phyloP scores from a whole-genome alignment of 2,797 vertebrate genomes.

The Limosa lapponica region DNA sequence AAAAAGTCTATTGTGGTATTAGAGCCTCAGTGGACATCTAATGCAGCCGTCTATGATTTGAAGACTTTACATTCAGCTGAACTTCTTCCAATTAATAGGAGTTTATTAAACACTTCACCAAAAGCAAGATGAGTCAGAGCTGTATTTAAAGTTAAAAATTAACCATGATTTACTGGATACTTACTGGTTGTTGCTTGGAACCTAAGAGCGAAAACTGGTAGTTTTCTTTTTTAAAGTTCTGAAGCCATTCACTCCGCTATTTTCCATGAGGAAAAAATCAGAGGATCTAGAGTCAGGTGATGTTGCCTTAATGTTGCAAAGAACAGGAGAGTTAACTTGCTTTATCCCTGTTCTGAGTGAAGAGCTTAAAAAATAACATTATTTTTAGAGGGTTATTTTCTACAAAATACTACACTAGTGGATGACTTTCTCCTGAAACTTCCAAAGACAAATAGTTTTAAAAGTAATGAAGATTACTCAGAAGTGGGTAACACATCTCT shows the following conservation, averaged over 20 bases:
- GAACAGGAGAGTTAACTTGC: background rate
- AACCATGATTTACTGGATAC: background rate
- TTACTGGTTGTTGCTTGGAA: background rate
- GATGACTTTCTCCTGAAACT: background rate
- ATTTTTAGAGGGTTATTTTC: background rate
- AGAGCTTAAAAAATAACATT: background rate
- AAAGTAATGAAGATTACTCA: background rate
- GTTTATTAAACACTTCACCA: background rate
- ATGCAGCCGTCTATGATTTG: background rate
- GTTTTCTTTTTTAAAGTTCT: background rate
- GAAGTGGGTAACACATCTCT: background rate
- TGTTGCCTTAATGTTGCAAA: background rate
- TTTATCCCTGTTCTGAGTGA: background rate
- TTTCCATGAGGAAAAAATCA: background rate
- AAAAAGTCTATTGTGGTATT: background rate
- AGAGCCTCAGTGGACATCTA: background rate
- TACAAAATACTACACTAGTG: background rate
- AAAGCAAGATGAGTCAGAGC: background rate
- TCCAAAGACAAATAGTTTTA: background rate
- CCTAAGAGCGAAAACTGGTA: background rate
- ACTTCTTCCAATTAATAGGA: background rate
- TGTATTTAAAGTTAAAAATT: background rate
- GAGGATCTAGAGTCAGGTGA: background rate
- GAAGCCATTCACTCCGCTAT: background rate
- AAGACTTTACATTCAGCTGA: background rate